A percentile compares a stretch with the other conserved stretches of the same genome.
phyloP scores from a whole-genome alignment of 2,888 invertebrate genomes.

The Steinernema hermaphroditum region DNA sequence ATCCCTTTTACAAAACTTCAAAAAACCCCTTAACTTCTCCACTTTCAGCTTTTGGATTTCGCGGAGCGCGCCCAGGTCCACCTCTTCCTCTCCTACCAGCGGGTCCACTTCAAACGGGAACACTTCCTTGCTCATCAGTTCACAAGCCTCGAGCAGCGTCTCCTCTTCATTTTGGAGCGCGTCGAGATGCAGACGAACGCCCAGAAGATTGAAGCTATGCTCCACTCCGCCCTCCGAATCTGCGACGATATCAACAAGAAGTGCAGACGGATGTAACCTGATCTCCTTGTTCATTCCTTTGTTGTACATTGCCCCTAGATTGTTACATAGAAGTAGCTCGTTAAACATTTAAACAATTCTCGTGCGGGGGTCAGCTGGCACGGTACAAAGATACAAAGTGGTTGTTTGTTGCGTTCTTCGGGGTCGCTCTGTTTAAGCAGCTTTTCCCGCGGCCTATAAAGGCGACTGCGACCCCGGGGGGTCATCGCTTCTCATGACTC shows the following conservation, averaged over 20 bases:
- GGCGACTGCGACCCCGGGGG: not conserved
- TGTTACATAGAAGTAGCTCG: not conserved
- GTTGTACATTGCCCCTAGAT: not conserved
- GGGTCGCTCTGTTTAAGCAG: slow-evolving; percentile 9
- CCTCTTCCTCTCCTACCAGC: slow-evolving; percentile 3
- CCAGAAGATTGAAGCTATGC: not conserved
- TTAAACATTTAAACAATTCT: slow-evolving; percentile 5
- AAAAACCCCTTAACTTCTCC: no score
- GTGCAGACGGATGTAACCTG: slow-evolving; percentile 3
- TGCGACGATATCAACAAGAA: not conserved
- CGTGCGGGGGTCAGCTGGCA: not conserved
- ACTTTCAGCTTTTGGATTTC: slow-evolving; percentile 12
- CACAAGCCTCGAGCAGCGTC: slow-evolving; percentile 1
- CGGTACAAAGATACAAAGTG: slow-evolving; percentile 18
- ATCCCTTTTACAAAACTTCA: no score
- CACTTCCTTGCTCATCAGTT: slow-evolving; percentile 2
- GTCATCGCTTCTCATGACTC: not conserved
- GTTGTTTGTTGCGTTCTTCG: slow-evolving; percentile 7
- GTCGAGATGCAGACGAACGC: not conserved
- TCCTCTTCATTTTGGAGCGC: not conserved
- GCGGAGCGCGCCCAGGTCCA: slow-evolving; percentile 6
- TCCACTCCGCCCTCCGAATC: not conserved
- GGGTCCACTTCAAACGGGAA: slow-evolving; percentile 5
- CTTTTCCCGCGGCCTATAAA: slow-evolving; percentile 17
- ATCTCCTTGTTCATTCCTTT: not conserved